Evolutionary conservation across 2,797 vertebrate species (phyloP).

Genomic region (Lutjanus argentimaculatus): DNA sequence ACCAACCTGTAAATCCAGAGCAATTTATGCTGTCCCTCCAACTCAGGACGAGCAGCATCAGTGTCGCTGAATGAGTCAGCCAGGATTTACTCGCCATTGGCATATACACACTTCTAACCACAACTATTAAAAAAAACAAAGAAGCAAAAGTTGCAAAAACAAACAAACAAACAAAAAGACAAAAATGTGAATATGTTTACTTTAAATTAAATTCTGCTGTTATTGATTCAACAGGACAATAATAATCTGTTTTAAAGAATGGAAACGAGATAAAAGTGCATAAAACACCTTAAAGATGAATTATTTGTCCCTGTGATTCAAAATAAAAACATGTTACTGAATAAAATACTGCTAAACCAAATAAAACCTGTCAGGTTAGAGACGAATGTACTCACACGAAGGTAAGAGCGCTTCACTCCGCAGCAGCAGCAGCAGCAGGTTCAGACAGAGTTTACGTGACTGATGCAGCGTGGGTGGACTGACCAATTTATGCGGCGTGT

Average conservation of each 20-base stretch:
- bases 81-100: constrained; percentile 46
- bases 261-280: too few relatives aligned
- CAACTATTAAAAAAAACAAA: neutral
- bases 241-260: too few relatives aligned
- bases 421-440: constrained; percentile 1
- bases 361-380: neutral
- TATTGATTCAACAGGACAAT: too few relatives aligned
- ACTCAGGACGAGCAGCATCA: constrained; percentile 56
- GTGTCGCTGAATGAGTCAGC: neutral
- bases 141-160: neutral
- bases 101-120: too few relatives aligned
- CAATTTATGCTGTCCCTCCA: constrained; percentile 20
- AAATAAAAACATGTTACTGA: too few relatives aligned
- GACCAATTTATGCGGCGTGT: neutral
- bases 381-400: neutral
- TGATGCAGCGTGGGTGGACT: neutral
- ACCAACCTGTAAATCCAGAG: constrained; percentile 53
- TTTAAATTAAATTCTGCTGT: too few relatives aligned
- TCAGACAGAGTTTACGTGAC: constrained; percentile 14
- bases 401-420: neutral
- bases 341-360: neutral
- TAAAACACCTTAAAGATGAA: too few relatives aligned
- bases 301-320: too few relatives aligned
- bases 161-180: too few relatives aligned
- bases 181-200: too few relatives aligned